Base-by-base conservation (phyloP, 2,797 vertebrate genomes). In the Paedocypris micromegethes region DNA sequence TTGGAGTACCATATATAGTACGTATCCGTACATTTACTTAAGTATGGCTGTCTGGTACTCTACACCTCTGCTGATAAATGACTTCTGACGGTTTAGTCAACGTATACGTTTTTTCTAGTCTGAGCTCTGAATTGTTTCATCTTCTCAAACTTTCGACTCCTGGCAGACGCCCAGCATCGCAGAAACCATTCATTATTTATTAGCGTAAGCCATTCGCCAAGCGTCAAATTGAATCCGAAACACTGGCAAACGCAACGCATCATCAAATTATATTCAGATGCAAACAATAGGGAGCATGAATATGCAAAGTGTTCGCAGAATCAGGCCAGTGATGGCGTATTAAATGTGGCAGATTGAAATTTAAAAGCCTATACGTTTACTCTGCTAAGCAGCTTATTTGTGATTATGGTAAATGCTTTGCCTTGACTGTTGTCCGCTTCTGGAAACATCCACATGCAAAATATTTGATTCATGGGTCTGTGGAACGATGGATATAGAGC, bases 401-500 rank as follows among this genome's bases (percentile, higher is more conserved):
- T 86, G 81, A 87, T 86, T 87, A 85, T 84, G 81, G 80, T 82
- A 79, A 83, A 73, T 68, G 68, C 81, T 85, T 84, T 80, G 23
- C 83, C 76, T 77, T 76, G 68, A 83, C 81, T 86, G 86, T 75
- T 72, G 70, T 6, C 1, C 52, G 75, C 72, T 81, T 83, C 75
- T 70, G 58, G 80, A 42, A 75, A 81, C 75, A 58, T 72, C 79
- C 77, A 41, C 65, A 84, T 84, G 75, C 74, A 75, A 87, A 86
- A 84, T 82, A 84, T 82, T 81, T 83, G 73, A 84, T 87, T 80
- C 85, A 83, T 76, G 73, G 63, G 81, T 74, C 82, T 81, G 82
- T 75, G 77, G 49, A 54, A 79, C 75, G 78, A 84, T 84, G 72
- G 61, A 73, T 67, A 75, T 8, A 3, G 5, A 71, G 74, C 82